A percentile compares a stretch with the other conserved stretches of the same genome.
phyloP scores from a whole-genome alignment of 2,888 invertebrate genomes.

The Agrenia bidenticulata region DNA sequence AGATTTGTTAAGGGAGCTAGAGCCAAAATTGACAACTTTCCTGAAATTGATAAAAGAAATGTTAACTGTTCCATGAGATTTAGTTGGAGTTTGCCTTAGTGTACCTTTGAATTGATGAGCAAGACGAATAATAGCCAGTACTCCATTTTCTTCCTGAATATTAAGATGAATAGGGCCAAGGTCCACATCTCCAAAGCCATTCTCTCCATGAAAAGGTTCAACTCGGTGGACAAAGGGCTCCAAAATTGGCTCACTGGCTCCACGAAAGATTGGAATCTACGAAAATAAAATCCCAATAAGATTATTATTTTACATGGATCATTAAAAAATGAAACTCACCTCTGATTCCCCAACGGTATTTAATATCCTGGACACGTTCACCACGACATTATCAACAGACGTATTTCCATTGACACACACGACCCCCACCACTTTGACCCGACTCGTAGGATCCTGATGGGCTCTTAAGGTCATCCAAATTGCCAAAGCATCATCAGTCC shows the following conservation, averaged over 20 bases:
- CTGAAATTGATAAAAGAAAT: constrained; percentile 9
- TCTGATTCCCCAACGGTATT: constrained; percentile 57
- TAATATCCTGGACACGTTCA: constrained; percentile 70
- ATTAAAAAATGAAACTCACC: no score
- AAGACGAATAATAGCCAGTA: constrained; percentile 50
- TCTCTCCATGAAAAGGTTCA: constrained; percentile 56
- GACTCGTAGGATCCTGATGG: constrained; percentile 57
- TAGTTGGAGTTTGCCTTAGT: no score
- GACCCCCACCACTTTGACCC: constrained; percentile 64
- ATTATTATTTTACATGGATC: no score
- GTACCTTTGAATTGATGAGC: constrained; percentile 51
- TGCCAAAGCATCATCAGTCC: constrained; percentile 68
- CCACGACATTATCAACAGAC: constrained; percentile 65
- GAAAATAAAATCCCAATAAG: not conserved
- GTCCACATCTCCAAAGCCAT: constrained; percentile 55
- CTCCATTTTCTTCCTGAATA: constrained; percentile 53
- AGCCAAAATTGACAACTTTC: constrained; percentile 53
- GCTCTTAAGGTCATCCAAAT: constrained; percentile 61
- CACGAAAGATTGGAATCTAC: constrained; percentile 71
- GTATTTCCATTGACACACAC: constrained; percentile 78
- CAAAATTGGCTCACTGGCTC: constrained; percentile 57
- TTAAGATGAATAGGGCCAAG: constrained; percentile 42
- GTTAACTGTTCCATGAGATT: not conserved
- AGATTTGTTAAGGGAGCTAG: constrained; percentile 59
- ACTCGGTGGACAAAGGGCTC: constrained; percentile 19